Evolutionary conservation across 2,888 invertebrate genomes (phyloP), one percentile per base, ranked within the genome.

Genomic region (Acrobasis suavella): DNA sequence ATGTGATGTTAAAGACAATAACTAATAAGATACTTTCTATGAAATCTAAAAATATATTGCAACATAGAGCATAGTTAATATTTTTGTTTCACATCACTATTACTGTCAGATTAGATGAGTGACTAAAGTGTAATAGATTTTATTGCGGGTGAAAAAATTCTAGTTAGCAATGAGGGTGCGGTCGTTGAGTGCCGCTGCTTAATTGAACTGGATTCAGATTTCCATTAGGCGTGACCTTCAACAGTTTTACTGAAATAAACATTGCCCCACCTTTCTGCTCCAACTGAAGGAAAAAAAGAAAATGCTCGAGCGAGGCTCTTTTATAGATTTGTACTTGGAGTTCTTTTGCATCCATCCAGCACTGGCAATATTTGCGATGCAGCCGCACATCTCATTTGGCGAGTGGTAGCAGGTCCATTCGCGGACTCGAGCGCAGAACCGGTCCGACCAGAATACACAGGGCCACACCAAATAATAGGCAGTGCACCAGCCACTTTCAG

Each of bases 371-470:
- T 82, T 81, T 78, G 83, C 82, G 78, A 82, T 81, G 80, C 85
- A 84, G 82, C 83, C 86, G 82, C 84, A 80, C 77, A 78, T 80
- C 83, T 86, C 89, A 86, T 88, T 89, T 88, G 85, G 89, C 85
- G 81, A 82, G 81, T 80, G 82, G 86, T 82, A 83, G 89, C 89
- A 87, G 87, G 88, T 89, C 89, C 89, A 87, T 83, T 87, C 82
- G 82, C 82, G 83, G 85, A 78, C 85, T 85, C 84, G 78, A 80
- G 72, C 85, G 72, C 70, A 74, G 75, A 91, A 91, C 91, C 91
- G 91, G 91, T 91, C 81, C 80, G 84, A 91, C 91, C 81, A 90
- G 90, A 89, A 89, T 83, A 82, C 83, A 74, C 82, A 78, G 83
- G 80, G 81, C 81, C 81, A 81, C 82, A 80, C 82, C 80, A 83